Conservation (phyloP, 2,888 invertebrate species). For the Patella ulyssiponensis region DNA sequence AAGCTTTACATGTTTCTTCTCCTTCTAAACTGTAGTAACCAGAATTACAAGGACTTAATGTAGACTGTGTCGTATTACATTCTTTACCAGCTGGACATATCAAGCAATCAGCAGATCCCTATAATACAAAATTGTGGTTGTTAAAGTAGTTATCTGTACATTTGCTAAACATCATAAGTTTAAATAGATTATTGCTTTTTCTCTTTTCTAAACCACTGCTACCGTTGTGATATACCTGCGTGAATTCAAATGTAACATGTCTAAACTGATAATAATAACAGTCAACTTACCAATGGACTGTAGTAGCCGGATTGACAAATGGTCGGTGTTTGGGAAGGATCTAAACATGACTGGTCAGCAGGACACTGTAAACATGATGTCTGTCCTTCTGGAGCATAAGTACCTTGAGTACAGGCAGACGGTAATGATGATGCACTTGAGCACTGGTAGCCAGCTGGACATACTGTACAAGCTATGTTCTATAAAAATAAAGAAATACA, state of each 20-base stretch:
- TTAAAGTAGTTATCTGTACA: too few species aligned
- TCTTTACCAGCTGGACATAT: slow-evolving; percentile 57
- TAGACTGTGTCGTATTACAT: slow-evolving; percentile 46
- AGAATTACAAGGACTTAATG: slow-evolving; percentile 45
- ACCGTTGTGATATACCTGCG: neutral
- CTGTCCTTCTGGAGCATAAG: slow-evolving; percentile 47
- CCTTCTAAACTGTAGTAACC: slow-evolving; percentile 62
- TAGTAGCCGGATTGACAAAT: slow-evolving; percentile 59
- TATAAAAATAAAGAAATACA: slow-evolving; percentile 32
- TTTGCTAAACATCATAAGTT: too few species aligned
- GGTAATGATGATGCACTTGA: slow-evolving; percentile 42
- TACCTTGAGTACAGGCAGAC: slow-evolving; percentile 52
- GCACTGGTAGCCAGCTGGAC: slow-evolving; percentile 66
- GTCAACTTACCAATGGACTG: slow-evolving; percentile 52
- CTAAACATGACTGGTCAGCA: slow-evolving; percentile 60
- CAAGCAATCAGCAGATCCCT: slow-evolving; percentile 44
- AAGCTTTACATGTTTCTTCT: slow-evolving; percentile 53
- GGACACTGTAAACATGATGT: slow-evolving; percentile 56
- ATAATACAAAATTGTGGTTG: neutral
- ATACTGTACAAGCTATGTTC: slow-evolving; percentile 53
- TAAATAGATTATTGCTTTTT: too few species aligned
- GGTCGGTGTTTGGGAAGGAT: slow-evolving; percentile 52
- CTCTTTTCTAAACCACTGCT: neutral
- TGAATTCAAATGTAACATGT: neutral
- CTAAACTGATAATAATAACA: neutral